Percentiles rank a stretch among this genome's conserved stretches.
phyloP scores from a whole-genome alignment of 2,888 invertebrate species.

The Chalcosyrphus nemorum region DNA sequence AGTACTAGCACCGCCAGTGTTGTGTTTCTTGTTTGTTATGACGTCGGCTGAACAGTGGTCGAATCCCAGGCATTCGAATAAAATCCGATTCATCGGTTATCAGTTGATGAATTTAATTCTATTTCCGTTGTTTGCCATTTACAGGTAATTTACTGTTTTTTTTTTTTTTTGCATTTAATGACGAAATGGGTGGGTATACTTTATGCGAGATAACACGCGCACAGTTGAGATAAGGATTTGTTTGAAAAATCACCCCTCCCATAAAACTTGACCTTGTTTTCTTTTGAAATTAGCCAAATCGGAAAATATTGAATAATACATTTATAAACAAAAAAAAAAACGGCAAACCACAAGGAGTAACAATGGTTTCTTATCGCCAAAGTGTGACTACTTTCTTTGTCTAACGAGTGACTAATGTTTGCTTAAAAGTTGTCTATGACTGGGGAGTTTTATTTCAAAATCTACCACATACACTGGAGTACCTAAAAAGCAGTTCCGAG shows the following conservation, averaged over 20 bases:
- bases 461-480: no score
- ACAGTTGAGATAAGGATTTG: not conserved
- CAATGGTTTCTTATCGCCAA: no score
- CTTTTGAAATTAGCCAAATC: no score
- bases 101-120: slow-evolving; percentile 77
- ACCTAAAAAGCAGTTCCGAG: no score
- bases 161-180: not conserved
- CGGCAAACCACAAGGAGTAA: no score
- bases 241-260: not conserved
- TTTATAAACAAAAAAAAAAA: no score
- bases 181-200: slow-evolving; percentile 4
- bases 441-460: no score
- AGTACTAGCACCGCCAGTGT: slow-evolving; percentile 84
- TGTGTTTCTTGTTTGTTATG: slow-evolving; percentile 84
- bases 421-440: no score
- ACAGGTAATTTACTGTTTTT: slow-evolving; percentile 80
- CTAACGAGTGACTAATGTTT: no score
- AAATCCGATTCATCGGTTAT: slow-evolving; percentile 72
- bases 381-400: no score
- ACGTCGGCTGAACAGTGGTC: slow-evolving; percentile 84
- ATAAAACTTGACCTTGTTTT: not conserved
- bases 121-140: slow-evolving; percentile 84
- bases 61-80: slow-evolving; percentile 80
- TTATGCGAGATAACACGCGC: not conserved
- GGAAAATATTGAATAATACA: no score